phyloP scores from a whole-genome alignment of 2,113 vertebrate genomes.

The Zosterops pallidus region DNA sequence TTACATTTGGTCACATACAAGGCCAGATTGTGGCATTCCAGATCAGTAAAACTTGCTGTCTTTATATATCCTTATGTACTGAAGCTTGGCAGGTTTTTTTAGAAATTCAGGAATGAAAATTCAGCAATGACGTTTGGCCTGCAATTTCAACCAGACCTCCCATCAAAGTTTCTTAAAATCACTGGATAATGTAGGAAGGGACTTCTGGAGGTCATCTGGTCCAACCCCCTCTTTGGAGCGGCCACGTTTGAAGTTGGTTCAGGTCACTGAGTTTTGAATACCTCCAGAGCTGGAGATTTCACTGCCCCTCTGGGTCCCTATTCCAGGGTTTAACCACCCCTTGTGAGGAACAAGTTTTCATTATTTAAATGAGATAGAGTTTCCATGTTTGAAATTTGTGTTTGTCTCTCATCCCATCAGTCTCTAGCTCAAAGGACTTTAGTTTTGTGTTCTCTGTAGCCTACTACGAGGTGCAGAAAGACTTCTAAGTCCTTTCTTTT shows the following conservation, averaged over 20 bases:
- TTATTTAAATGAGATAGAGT: background rate
- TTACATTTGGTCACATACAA: background rate
- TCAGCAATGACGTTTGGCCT: background rate
- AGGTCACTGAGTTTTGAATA: background rate
- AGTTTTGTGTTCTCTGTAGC: background rate
- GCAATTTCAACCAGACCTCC: background rate
- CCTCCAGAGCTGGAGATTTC: background rate
- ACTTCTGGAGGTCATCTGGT: background rate
- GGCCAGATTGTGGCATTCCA: background rate
- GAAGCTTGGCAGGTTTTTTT: background rate
- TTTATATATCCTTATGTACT: background rate
- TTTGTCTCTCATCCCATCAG: background rate
- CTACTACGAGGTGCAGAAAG: background rate
- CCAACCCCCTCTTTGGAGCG: background rate
- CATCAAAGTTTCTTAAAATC: background rate
- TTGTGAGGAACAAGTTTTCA: background rate
- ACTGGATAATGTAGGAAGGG: background rate
- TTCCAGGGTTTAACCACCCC: background rate
- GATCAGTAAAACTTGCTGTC: background rate
- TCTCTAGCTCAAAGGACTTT: background rate
- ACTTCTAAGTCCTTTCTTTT: background rate
- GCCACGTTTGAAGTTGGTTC: background rate
- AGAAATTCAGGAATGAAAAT: background rate
- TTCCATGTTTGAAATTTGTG: background rate
- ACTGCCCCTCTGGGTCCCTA: background rate